These are phyloP conservation scores for Diarsia rubi DNA, from an alignment of 2,888 invertebrate species.

Conservation along the genomic window DNA sequence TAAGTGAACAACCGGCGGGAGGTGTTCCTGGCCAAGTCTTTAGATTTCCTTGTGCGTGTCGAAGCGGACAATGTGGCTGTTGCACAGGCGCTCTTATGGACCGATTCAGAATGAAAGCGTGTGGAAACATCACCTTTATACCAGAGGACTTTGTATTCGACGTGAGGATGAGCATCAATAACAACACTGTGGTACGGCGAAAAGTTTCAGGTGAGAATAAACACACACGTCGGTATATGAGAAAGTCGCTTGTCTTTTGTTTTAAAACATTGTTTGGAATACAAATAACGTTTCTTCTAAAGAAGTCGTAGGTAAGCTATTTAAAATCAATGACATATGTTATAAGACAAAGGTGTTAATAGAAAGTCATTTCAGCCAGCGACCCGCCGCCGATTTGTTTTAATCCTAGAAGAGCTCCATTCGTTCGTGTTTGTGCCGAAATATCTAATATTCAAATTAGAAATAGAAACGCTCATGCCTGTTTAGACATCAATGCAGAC, in stretches of 20 bases:
- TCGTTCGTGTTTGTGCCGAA: conserved; percentile 93
- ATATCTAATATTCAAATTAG: conserved; percentile 95
- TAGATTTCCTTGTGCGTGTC: conserved; percentile 92
- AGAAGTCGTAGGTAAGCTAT: conserved; percentile 23
- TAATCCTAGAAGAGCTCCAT: conserved; percentile 93
- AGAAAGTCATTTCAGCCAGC: conserved; percentile 90
- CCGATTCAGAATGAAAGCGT: conserved; percentile 93
- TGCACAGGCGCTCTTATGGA: conserved; percentile 92
- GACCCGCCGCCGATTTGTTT: conserved; percentile 94
- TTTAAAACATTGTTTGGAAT: conserved; percentile 51
- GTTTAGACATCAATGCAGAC: conserved; percentile 94
- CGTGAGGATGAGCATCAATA: conserved; percentile 93
- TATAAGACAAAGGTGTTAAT: conserved; percentile 42
- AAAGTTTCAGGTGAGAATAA: conserved; percentile 93
- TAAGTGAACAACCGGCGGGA: conserved; percentile 61
- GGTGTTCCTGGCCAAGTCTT: conserved; percentile 86
- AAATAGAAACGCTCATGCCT: conserved; percentile 95
- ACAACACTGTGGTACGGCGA: conserved; percentile 93
- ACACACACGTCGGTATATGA: conserved; percentile 16
- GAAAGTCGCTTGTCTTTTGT: conserved; percentile 53
- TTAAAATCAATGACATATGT: conserved; percentile 46
- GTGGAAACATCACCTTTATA: conserved; percentile 94
- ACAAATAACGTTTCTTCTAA: conserved; percentile 46
- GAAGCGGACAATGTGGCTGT: conserved; percentile 92
- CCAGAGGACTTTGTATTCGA: conserved; percentile 96